Evolutionary conservation across 2,888 invertebrate species (phyloP).

Genomic region (Synanthedon formicaeformis): DNA sequence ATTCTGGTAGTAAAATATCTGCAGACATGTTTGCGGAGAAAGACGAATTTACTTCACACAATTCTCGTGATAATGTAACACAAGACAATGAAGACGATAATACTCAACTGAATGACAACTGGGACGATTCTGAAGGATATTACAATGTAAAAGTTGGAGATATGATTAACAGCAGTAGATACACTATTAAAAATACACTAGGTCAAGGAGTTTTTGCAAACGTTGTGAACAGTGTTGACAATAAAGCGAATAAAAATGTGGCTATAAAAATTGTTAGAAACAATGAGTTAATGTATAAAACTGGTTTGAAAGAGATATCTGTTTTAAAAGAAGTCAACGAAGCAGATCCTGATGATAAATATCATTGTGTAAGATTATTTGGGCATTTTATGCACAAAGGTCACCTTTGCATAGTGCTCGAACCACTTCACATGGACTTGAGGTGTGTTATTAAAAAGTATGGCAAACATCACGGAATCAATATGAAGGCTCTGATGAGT

Average conservation of each 20-base stretch:
- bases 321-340: constrained; percentile 92
- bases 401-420: constrained; percentile 98
- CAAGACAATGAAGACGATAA: constrained; percentile 70
- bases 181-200: constrained; percentile 93
- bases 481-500: constrained; percentile 95
- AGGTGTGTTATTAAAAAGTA: constrained; percentile 94
- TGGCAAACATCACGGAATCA: constrained; percentile 93
- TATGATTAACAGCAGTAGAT: constrained; percentile 80
- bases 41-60: constrained; percentile 83
- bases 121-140: constrained; percentile 99
- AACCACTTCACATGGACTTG: constrained; percentile 93
- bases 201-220: constrained; percentile 99
- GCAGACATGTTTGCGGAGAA: constrained; percentile 95
- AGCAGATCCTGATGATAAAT: constrained; percentile 95
- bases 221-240: constrained; percentile 93
- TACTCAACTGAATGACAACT: constrained; percentile 94
- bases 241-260: constrained; percentile 85
- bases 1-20: constrained; percentile 53
- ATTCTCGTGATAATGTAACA: constrained; percentile 20
- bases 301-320: constrained; percentile 95
- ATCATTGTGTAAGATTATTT: constrained; percentile 89
- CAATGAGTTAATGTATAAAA: constrained; percentile 99
- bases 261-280: constrained; percentile 99
- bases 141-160: constrained; percentile 95
- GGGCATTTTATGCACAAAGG: constrained; percentile 97